Conservation (phyloP, 2,888 invertebrate genomes). For the Meiosimyza decipiens region DNA sequence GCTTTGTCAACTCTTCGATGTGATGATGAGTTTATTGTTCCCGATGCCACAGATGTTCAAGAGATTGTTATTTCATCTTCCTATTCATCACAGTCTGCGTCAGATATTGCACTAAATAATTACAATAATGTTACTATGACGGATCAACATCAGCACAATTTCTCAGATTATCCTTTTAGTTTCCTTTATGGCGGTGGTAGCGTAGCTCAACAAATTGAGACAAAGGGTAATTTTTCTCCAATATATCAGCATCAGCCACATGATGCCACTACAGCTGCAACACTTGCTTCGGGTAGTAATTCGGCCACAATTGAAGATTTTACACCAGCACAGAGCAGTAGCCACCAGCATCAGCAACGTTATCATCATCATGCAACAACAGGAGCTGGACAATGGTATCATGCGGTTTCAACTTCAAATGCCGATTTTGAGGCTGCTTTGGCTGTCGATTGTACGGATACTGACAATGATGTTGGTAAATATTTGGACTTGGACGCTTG, state of each 20-base stretch:
- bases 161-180: conserved; percentile 56
- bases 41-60: conserved; percentile 50
- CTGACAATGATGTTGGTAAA: conserved; percentile 59
- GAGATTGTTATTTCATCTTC: conserved; percentile 59
- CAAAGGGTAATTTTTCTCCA: conserved; percentile 41
- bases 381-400: conserved; percentile 35
- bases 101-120: conserved; percentile 43
- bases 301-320: conserved; percentile 46
- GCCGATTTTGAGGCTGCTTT: conserved; percentile 58
- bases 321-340: conserved; percentile 32
- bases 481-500: conserved; percentile 65
- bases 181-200: conserved; percentile 51
- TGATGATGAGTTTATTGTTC: conserved; percentile 49
- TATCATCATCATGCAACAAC: conserved; percentile 41
- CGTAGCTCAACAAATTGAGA: conserved; percentile 26
- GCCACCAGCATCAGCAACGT: conserved; percentile 41
- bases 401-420: conserved; percentile 46
- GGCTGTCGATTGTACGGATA: conserved; percentile 57
- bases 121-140: conserved; percentile 33
- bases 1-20: conserved; percentile 44
- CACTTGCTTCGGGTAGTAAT: conserved; percentile 56
- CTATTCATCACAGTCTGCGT: conserved; percentile 54
- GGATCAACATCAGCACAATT: conserved; percentile 39
- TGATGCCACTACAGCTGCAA: conserved; percentile 59
- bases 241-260: conserved; percentile 47